A percentile compares a stretch with the other conserved stretches of the same genome.
phyloP scores from a whole-genome alignment of 2,113 vertebrate genomes.

The Nothobranchius furzeri region DNA sequence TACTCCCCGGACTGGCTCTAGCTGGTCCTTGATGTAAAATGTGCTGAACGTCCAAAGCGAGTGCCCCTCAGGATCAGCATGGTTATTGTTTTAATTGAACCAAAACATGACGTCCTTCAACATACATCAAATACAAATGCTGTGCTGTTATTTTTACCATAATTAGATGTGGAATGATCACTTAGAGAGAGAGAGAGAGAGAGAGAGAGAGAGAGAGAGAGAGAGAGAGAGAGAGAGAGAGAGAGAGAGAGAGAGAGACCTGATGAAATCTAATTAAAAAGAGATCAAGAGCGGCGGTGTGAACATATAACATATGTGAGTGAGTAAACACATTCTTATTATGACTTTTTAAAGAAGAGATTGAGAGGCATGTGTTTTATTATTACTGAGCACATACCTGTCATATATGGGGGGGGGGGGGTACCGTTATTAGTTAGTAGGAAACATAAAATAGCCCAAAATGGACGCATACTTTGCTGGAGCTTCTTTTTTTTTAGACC shows the following conservation, averaged over 20 bases:
- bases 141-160: not conserved
- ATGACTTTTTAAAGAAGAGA: too few species aligned
- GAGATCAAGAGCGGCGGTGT: not conserved
- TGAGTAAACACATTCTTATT: not conserved
- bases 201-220: too few species aligned
- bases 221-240: too few species aligned
- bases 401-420: too few species aligned
- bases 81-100: conserved; percentile 1
- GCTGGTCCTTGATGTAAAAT: not conserved
- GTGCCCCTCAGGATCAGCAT: not conserved
- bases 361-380: too few species aligned
- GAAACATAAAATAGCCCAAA: too few species aligned
- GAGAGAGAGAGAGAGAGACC: not conserved
- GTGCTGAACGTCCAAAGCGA: not conserved
- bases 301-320: not conserved
- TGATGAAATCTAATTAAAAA: not conserved
- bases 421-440: too few species aligned
- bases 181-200: not conserved
- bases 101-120: not conserved
- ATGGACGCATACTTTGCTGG: too few species aligned
- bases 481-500: too few species aligned
- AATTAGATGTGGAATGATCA: conserved; percentile 3
- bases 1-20: not conserved
- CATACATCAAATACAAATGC: not conserved
- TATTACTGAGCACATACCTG: too few species aligned